Conservation (phyloP, 2,113 vertebrate genomes). For the Hoplias malabaricus region DNA sequence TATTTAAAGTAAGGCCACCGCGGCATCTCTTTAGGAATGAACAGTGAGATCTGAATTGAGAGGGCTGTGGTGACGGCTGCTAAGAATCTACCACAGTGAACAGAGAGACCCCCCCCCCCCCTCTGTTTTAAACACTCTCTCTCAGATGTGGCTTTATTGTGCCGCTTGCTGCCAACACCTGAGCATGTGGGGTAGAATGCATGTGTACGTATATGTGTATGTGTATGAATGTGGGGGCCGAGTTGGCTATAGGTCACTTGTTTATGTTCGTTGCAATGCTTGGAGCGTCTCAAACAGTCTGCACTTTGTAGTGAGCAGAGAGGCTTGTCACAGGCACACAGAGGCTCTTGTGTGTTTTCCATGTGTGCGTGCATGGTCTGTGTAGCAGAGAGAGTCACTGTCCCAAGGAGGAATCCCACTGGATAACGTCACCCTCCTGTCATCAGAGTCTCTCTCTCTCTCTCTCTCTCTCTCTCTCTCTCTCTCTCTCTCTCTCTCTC, state of each 20-base stretch:
- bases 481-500: neutral
- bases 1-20: constrained; percentile 25
- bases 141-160: constrained; percentile 14
- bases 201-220: neutral
- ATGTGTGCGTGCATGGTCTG: constrained; percentile 1
- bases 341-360: constrained; percentile 31
- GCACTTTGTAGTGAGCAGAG: constrained; percentile 15
- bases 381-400: neutral
- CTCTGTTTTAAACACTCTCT: neutral
- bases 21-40: constrained; percentile 39
- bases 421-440: constrained; percentile 49
- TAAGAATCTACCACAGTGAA: constrained; percentile 16
- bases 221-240: neutral
- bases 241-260: constrained; percentile 2
- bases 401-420: constrained; percentile 48
- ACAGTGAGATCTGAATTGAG: constrained; percentile 29
- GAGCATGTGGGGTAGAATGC: constrained; percentile 11
- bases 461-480: constrained; percentile 6
- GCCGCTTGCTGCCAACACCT: constrained; percentile 18
- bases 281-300: constrained; percentile 26
- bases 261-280: constrained; percentile 12
- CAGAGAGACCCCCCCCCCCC: constrained; percentile 3
- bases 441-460: constrained; percentile 34
- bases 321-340: constrained; percentile 24
- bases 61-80: neutral